Evolutionary conservation across 2,113 vertebrate genomes (phyloP).

Genomic region (Platichthys flesus): DNA sequence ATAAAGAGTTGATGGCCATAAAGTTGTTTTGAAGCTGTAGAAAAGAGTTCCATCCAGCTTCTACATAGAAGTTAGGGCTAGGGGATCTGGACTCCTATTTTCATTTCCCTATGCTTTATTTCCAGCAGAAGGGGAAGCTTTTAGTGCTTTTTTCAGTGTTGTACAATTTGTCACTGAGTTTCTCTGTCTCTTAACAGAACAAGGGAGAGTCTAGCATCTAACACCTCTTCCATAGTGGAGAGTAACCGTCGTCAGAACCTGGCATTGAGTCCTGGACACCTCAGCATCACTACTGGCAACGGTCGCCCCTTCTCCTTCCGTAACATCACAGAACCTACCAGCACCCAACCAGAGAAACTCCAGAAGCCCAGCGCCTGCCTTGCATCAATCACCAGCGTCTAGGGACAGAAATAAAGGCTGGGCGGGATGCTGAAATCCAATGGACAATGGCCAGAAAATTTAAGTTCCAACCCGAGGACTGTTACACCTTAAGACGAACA

Average conservation of each 20-base stretch:
- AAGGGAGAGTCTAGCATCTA: slow-evolving; percentile 97
- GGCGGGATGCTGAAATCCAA: neutral
- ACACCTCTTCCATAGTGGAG: slow-evolving; percentile 98
- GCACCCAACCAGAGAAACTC: slow-evolving; percentile 91
- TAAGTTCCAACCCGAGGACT: slow-evolving; percentile 45
- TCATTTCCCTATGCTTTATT: neutral
- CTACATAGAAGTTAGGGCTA: no score
- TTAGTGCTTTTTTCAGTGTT: neutral
- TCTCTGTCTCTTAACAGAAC: slow-evolving; percentile 82
- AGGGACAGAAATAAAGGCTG: slow-evolving; percentile 39
- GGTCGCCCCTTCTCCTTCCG: slow-evolving; percentile 90
- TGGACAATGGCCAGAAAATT: slow-evolving; percentile 11
- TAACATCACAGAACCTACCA: slow-evolving; percentile 86
- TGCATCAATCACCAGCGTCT: slow-evolving; percentile 98
- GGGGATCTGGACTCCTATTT: neutral
- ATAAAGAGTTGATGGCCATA: neutral
- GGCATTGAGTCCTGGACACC: slow-evolving; percentile 92
- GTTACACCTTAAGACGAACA: slow-evolving; percentile 50
- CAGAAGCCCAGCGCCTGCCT: slow-evolving; percentile 94
- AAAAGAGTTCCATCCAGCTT: neutral
- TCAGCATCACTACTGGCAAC: slow-evolving; percentile 83
- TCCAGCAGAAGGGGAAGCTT: neutral
- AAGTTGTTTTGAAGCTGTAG: neutral
- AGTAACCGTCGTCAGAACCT: slow-evolving; percentile 96
- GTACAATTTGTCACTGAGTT: neutral